Conservation (phyloP, 2,113 vertebrate genomes). For the Serinus canaria region DNA sequence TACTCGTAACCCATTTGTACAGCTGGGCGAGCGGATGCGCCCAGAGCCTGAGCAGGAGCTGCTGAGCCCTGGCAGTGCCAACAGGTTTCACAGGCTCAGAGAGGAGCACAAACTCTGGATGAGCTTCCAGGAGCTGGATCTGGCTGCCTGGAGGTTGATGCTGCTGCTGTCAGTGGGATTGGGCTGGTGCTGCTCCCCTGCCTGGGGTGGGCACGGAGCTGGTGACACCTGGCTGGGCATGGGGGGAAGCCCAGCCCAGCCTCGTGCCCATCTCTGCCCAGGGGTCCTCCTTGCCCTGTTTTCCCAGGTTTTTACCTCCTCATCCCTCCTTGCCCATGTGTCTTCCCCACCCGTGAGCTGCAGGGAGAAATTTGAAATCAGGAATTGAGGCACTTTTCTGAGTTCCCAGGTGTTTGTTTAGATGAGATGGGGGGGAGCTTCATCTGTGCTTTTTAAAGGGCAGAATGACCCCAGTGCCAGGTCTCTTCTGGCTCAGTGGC, state of each 20-base stretch:
- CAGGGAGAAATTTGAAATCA: background rate
- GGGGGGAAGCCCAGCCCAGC: background rate
- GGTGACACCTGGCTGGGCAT: accelerated
- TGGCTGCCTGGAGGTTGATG: background rate
- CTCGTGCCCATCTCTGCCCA: background rate
- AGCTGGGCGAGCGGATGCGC: background rate
- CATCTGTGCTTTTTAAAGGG: background rate
- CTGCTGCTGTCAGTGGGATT: accelerated
- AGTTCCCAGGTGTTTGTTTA: background rate
- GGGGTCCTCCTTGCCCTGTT: background rate
- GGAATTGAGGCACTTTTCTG: background rate
- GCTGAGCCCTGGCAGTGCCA: background rate
- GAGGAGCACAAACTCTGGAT: background rate
- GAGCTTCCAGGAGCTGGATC: background rate
- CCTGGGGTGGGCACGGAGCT: accelerated
- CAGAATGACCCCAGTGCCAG: background rate
- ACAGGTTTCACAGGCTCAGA: background rate
- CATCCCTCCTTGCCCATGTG: accelerated
- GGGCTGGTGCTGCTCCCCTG: background rate
- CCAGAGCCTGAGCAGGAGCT: background rate
- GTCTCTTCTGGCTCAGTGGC: background rate
- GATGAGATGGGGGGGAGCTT: background rate
- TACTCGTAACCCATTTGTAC: background rate
- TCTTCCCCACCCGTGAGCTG: accelerated
- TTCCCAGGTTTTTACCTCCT: background rate